Conservation (phyloP, 2,888 invertebrate species). For the Tanytarsus gracilentus region DNA sequence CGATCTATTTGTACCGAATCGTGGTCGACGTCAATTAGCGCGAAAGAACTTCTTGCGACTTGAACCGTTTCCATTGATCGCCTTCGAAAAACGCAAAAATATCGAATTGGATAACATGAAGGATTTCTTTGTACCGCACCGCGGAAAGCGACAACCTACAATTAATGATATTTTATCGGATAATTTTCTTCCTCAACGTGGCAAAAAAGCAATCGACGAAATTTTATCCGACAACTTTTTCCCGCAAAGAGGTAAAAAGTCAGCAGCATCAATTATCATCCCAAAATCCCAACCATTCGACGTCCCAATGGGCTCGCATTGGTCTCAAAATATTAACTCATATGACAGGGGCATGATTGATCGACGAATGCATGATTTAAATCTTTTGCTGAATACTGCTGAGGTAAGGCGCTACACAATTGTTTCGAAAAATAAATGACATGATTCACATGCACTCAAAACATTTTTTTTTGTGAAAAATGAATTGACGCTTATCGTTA, state of each 20-base stretch:
- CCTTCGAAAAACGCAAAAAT: background rate
- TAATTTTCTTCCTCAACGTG: conserved; percentile 7
- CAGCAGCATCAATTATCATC: conserved; percentile 7
- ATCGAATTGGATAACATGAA: conserved; percentile 18
- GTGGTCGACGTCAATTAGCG: conserved; percentile 34
- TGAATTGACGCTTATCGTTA: too few relatives aligned
- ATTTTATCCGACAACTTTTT: conserved; percentile 1
- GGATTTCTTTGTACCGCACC: conserved; percentile 29
- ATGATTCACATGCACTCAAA: conserved; percentile 1
- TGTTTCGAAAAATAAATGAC: conserved; percentile 2
- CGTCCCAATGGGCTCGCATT: too few relatives aligned
- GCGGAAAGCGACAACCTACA: conserved; percentile 26
- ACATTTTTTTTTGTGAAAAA: too few relatives aligned
- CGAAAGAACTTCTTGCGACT: conserved; percentile 8
- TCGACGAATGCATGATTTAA: conserved; percentile 21
- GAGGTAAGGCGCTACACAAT: too few relatives aligned
- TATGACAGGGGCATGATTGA: conserved; percentile 26
- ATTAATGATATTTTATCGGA: background rate
- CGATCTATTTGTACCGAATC: conserved; percentile 42
- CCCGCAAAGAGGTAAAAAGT: conserved; percentile 11
- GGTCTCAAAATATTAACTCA: conserved; percentile 20
- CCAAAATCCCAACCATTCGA: conserved; percentile 24
- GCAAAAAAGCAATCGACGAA: conserved; percentile 9
- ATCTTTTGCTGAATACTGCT: conserved; percentile 3
- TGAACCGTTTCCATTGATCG: background rate